Percentiles rank a stretch among this genome's conserved stretches.
These are phyloP conservation scores for Bombus ignitus DNA, from an alignment of 1,140 invertebrate species.

Conservation along the genomic window DNA sequence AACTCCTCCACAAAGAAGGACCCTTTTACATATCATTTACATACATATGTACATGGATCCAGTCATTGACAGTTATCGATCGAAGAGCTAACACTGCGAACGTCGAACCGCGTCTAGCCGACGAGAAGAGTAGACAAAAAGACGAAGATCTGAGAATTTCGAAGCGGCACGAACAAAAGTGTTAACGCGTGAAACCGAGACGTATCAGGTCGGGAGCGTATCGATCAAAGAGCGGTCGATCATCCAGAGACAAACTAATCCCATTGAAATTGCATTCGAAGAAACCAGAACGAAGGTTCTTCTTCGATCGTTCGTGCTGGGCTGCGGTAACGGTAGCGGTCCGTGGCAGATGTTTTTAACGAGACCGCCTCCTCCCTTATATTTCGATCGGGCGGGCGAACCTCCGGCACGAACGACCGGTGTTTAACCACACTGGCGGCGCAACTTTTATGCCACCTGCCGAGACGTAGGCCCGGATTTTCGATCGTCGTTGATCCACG, in stretches of 20 bases:
- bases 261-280: slow-evolving; percentile 5
- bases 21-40: too few species aligned
- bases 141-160: neutral
- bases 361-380: slow-evolving; percentile 50
- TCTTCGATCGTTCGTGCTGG: slow-evolving; percentile 15
- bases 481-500: slow-evolving; percentile 35
- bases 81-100: too few species aligned
- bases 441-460: slow-evolving; percentile 68
- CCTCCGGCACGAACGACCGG: slow-evolving; percentile 28
- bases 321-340: slow-evolving; percentile 52
- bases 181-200: slow-evolving; percentile 19
- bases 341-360: slow-evolving; percentile 72
- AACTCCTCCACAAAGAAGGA: too few species aligned
- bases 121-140: neutral
- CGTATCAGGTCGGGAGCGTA: neutral
- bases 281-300: neutral
- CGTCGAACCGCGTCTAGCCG: too few species aligned
- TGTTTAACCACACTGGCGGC: slow-evolving; percentile 63
- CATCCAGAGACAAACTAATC: slow-evolving; percentile 37
- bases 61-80: too few species aligned
- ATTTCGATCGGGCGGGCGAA: slow-evolving; percentile 21
- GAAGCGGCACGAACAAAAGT: neutral
- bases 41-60: too few species aligned
- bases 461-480: slow-evolving; percentile 55
- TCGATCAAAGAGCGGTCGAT: neutral